These are phyloP conservation scores for Aplysina aerophoba DNA, from an alignment of 37 sponge, comb jelly and placozoan genomes.

Conservation along the genomic window DNA sequence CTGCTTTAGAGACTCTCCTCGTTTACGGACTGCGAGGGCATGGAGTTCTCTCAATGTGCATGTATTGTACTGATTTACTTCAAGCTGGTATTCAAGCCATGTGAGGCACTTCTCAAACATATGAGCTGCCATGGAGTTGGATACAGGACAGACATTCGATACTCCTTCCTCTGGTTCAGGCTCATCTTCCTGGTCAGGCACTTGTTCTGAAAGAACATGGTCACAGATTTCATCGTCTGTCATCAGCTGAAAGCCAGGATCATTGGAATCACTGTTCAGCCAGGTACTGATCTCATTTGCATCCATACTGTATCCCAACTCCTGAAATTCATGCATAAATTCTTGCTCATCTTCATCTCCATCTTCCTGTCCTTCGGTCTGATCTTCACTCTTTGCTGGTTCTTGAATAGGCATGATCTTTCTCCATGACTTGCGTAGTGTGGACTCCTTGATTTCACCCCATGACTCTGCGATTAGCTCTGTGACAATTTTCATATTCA, in stretches of 20 bases:
- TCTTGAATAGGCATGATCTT: constrained; percentile 25
- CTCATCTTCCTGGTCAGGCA: constrained; percentile 18
- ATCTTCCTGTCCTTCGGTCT: constrained; percentile 14
- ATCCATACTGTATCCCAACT: constrained; percentile 18
- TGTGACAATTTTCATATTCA: constrained; percentile 52
- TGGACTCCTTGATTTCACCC: constrained; percentile 32
- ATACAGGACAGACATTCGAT: neutral
- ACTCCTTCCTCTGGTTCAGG: constrained; percentile 25
- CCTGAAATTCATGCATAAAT: neutral
- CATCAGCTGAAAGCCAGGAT: constrained; percentile 40
- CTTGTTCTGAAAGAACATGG: constrained; percentile 14
- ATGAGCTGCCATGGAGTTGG: constrained; percentile 22
- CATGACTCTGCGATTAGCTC: constrained; percentile 33
- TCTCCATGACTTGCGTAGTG: constrained; percentile 6
- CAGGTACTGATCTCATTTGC: neutral
- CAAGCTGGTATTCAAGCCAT: too few species aligned
- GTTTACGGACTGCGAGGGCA: too few species aligned
- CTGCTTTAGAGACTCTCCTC: constrained; percentile 1
- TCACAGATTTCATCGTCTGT: constrained; percentile 40
- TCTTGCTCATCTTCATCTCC: neutral
- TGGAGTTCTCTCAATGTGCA: too few species aligned
- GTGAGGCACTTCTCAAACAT: constrained; percentile 4
- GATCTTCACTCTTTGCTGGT: constrained; percentile 2
- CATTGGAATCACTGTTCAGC: constrained; percentile 27
- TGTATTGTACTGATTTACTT: neutral